phyloP scores from a whole-genome alignment of 1,140 invertebrate genomes.

The Drosophila equinoxialis region DNA sequence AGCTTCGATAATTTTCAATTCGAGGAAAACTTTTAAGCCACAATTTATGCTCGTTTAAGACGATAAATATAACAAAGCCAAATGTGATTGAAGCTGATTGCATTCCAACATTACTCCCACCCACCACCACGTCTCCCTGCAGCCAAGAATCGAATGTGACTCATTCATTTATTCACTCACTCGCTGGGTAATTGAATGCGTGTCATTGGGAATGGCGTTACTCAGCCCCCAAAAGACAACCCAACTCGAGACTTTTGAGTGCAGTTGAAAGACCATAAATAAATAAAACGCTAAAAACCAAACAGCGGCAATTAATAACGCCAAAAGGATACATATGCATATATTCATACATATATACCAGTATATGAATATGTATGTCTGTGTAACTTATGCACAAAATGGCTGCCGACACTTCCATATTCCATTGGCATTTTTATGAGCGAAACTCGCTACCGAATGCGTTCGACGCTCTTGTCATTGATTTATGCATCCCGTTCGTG shows the following conservation, averaged over 20 bases:
- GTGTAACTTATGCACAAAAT: slow-evolving; percentile 49
- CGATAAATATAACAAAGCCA: slow-evolving; percentile 75
- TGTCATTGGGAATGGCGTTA: slow-evolving; percentile 63
- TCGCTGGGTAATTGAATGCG: slow-evolving; percentile 69
- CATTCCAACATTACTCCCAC: slow-evolving; percentile 59
- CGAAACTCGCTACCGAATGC: slow-evolving; percentile 22
- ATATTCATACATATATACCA: not conserved
- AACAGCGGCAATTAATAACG: slow-evolving; percentile 66
- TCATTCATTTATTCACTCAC: slow-evolving; percentile 37
- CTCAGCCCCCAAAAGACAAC: slow-evolving; percentile 31
- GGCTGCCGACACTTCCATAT: slow-evolving; percentile 49
- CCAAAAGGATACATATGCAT: slow-evolving; percentile 27
- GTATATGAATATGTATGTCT: not conserved
- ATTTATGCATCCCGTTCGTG: slow-evolving; percentile 57
- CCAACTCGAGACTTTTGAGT: slow-evolving; percentile 27
- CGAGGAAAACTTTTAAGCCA: slow-evolving; percentile 79
- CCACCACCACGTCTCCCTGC: slow-evolving; percentile 9
- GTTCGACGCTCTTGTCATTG: slow-evolving; percentile 34
- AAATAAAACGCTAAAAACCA: slow-evolving; percentile 65
- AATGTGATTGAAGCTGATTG: slow-evolving; percentile 74
- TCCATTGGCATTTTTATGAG: slow-evolving; percentile 62
- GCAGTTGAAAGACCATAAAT: slow-evolving; percentile 47
- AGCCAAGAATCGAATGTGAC: slow-evolving; percentile 34
- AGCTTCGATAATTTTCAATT: slow-evolving; percentile 50
- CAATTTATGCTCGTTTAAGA: slow-evolving; percentile 80